Conservation (phyloP, 37 sponge, comb jelly and placozoan genomes). For the Aplysina aerophoba region DNA sequence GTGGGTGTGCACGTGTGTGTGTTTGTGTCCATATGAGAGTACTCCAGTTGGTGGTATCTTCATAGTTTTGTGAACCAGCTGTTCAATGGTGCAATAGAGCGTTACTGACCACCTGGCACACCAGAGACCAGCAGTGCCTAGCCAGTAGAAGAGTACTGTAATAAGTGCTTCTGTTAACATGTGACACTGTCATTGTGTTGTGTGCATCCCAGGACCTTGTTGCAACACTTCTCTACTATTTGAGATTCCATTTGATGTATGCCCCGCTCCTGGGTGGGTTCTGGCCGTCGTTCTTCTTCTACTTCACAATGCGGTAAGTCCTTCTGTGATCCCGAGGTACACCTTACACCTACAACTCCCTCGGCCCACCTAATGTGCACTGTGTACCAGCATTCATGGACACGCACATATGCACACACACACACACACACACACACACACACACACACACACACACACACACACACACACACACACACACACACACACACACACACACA, state of each 20-base stretch:
- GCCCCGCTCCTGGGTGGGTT: constrained; percentile 69
- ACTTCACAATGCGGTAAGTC: constrained; percentile 49
- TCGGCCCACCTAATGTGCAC: no score
- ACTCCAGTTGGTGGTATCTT: not conserved
- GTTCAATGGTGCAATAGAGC: no score
- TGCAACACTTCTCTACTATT: constrained; percentile 43
- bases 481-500: not conserved
- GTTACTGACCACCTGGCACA: no score
- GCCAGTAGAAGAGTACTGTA: no score
- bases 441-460: constrained; percentile 11
- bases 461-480: not conserved
- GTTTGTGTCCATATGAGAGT: constrained; percentile 9
- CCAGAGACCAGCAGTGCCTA: no score
- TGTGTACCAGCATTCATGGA: no score
- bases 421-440: not conserved
- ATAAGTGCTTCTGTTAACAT: no score
- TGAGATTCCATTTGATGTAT: constrained; percentile 53
- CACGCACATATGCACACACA: no score
- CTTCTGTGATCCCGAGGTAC: no score
- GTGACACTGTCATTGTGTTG: not conserved
- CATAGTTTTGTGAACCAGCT: no score
- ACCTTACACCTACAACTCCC: not conserved
- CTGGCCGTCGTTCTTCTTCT: constrained; percentile 67
- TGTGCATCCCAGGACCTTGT: constrained; percentile 48
- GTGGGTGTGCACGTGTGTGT: not conserved